A percentile compares a stretch with the other conserved stretches of the same genome.
Conservation (phyloP, 2,113 vertebrate species). For the Heptranchias perlo region DNA sequence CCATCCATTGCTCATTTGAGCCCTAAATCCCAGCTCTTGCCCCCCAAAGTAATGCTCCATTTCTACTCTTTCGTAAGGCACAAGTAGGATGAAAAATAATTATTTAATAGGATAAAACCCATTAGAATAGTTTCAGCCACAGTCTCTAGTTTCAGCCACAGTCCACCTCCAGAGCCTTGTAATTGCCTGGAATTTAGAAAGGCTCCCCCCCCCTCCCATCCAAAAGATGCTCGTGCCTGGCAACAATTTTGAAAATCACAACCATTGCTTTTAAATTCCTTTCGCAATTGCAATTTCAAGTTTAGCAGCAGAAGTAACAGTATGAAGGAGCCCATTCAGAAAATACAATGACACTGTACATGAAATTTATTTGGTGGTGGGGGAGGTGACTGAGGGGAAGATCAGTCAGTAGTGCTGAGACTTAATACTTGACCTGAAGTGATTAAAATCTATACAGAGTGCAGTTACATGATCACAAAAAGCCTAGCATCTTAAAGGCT, state of each 20-base stretch:
- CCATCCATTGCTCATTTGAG: neutral
- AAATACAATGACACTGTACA: neutral
- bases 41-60: neutral
- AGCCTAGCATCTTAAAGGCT: neutral
- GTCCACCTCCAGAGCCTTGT: neutral
- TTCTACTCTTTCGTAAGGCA: neutral
- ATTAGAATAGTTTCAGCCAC: neutral
- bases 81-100: neutral
- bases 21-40: neutral
- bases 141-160: neutral
- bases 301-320: neutral
- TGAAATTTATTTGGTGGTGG: neutral
- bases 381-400: neutral
- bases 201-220: too few species aligned
- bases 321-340: neutral
- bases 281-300: neutral
- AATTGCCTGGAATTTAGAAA: neutral
- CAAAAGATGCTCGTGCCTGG: neutral
- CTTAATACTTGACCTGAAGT: neutral
- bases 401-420: neutral
- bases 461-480: neutral
- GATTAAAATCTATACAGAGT: neutral
- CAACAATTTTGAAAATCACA: constrained; percentile 20
- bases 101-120: neutral
- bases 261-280: neutral